These are phyloP conservation scores for Sebastes variabilis DNA, from an alignment of 2,797 vertebrate genomes.

Conservation along the genomic window DNA sequence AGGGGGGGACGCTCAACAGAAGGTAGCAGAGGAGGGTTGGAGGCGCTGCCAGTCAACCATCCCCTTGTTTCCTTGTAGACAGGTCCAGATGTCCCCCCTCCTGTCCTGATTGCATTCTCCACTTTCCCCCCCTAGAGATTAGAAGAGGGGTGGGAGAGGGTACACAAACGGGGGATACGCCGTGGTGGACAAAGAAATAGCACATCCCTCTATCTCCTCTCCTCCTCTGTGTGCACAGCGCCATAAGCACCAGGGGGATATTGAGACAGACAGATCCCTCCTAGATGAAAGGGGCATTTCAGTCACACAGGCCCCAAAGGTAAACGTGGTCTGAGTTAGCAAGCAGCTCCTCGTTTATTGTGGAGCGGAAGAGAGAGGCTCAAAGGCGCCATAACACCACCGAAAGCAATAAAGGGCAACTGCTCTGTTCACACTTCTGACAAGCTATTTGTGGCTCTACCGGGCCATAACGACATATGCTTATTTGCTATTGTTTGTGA, in stretches of 20 bases:
- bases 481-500: constrained; percentile 52
- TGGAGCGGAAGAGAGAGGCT: constrained; percentile 33
- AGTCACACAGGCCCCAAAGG: constrained; percentile 67
- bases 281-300: constrained; percentile 75
- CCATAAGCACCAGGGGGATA: constrained; percentile 65
- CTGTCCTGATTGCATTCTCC: constrained; percentile 63
- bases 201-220: constrained; percentile 38
- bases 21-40: constrained; percentile 6
- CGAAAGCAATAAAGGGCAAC: constrained; percentile 66
- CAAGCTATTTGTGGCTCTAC: constrained; percentile 57
- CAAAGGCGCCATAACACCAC: constrained; percentile 56
- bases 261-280: constrained; percentile 72
- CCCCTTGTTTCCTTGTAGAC: constrained; percentile 53
- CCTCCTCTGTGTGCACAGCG: constrained; percentile 45
- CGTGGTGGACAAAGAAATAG: constrained; percentile 47
- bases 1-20: background rate
- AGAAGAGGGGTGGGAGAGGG: constrained; percentile 25
- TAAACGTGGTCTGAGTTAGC: constrained; percentile 75
- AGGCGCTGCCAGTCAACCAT: constrained; percentile 54
- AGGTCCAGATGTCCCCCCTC: constrained; percentile 28
- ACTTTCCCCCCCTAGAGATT: constrained; percentile 57
- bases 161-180: constrained; percentile 45
- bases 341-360: constrained; percentile 72
- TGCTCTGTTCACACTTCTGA: constrained; percentile 60
- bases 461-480: constrained; percentile 46